Conservation (phyloP, 2,888 invertebrate species). For the Lasioglossum zephyrum region DNA sequence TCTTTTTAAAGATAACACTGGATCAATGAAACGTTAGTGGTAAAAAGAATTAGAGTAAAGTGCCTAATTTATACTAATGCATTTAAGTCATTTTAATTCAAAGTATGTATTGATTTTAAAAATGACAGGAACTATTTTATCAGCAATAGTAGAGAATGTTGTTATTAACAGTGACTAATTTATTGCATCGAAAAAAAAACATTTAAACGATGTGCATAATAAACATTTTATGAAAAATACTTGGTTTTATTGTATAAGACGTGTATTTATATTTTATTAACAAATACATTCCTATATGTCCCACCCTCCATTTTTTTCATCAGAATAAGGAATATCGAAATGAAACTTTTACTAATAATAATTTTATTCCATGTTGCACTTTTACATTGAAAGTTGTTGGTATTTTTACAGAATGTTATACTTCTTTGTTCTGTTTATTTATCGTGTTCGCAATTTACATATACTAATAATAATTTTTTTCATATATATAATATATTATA, state of each 20-base stretch:
- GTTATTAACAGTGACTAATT: slow-evolving; percentile 66
- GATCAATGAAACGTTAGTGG: slow-evolving; percentile 43
- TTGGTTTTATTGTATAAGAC: slow-evolving; percentile 26
- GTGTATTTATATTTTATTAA: background rate
- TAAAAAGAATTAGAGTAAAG: slow-evolving; percentile 35
- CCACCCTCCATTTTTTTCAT: background rate
- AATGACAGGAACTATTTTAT: slow-evolving; percentile 51
- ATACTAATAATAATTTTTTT: too few species aligned
- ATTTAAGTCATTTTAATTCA: slow-evolving; percentile 50
- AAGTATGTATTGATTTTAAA: slow-evolving; percentile 37
- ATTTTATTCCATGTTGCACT: background rate
- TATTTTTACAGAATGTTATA: background rate
- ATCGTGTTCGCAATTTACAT: too few species aligned
- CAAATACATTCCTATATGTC: slow-evolving; percentile 21
- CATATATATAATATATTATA: too few species aligned
- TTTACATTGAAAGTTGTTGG: background rate
- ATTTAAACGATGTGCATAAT: slow-evolving; percentile 59
- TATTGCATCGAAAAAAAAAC: slow-evolving; percentile 42
- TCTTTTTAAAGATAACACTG: slow-evolving; percentile 29
- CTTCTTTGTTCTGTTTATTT: background rate
- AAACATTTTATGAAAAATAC: slow-evolving; percentile 50
- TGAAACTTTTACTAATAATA: background rate
- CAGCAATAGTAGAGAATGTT: slow-evolving; percentile 48
- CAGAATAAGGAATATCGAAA: background rate
- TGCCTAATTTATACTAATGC: slow-evolving; percentile 56